These are phyloP conservation scores for Chironomus tepperi DNA, from an alignment of 1,140 invertebrate genomes.

Conservation along the genomic window DNA sequence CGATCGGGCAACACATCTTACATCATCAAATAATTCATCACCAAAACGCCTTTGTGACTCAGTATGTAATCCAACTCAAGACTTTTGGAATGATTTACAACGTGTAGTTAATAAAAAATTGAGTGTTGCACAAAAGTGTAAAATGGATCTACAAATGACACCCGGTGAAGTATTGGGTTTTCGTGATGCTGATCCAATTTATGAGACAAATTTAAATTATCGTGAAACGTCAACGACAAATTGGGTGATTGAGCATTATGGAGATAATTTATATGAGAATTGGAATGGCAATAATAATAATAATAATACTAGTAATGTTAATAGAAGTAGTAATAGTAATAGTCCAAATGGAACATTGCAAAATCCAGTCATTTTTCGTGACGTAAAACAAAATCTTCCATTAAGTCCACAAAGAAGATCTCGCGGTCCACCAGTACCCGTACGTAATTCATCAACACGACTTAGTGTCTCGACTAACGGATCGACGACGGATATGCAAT, in stretches of 20 bases:
- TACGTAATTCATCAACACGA: neutral
- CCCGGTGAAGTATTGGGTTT: constrained; percentile 87
- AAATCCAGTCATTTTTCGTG: neutral
- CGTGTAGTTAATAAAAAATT: constrained; percentile 89
- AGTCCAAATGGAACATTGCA: constrained; percentile 28
- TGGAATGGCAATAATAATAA: constrained; percentile 25
- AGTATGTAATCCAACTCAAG: constrained; percentile 64
- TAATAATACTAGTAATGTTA: neutral
- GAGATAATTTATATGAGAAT: constrained; percentile 42
- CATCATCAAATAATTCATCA: constrained; percentile 38
- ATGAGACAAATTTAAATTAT: constrained; percentile 43
- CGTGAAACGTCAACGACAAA: constrained; percentile 76
- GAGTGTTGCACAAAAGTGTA: constrained; percentile 88
- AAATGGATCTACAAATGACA: constrained; percentile 70
- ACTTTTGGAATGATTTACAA: constrained; percentile 79
- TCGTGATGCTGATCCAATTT: constrained; percentile 46
- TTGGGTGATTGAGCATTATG: constrained; percentile 85
- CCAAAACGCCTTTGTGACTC: constrained; percentile 65
- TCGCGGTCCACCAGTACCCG: neutral
- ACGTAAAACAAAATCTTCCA: neutral
- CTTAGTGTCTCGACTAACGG: neutral
- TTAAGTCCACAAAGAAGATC: constrained; percentile 5
- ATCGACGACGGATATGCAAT: neutral
- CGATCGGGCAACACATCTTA: constrained; percentile 36
- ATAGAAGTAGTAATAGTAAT: neutral